phyloP scores from a whole-genome alignment of 2,888 invertebrate species.

The Camponotus fellah region DNA sequence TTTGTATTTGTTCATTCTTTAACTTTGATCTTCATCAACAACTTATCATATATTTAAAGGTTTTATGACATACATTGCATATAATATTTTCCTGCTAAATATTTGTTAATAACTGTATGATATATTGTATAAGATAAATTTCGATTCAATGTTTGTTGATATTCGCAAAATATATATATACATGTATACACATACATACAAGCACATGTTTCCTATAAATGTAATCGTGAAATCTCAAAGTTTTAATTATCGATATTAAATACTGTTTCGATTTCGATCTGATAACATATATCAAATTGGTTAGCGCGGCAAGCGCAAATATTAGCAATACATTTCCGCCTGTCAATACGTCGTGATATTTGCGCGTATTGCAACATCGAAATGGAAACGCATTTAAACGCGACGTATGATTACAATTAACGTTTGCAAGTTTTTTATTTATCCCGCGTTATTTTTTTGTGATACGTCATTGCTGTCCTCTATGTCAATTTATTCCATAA shows the following conservation, averaged over 20 bases:
- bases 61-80: not conserved
- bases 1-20: not conserved
- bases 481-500: not conserved
- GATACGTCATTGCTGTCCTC: not conserved
- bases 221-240: conserved; percentile 33
- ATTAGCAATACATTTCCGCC: conserved; percentile 67
- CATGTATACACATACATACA: not conserved
- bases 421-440: conserved; percentile 12
- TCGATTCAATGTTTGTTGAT: conserved; percentile 44
- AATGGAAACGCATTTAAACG: conserved; percentile 36
- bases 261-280: conserved; percentile 41
- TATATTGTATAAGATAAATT: not conserved
- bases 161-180: conserved; percentile 11
- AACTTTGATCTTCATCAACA: not conserved
- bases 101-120: conserved; percentile 45
- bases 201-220: not conserved
- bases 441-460: not conserved
- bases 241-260: conserved; percentile 62
- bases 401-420: conserved; percentile 30
- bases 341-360: conserved; percentile 61
- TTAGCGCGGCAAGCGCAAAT: conserved; percentile 61
- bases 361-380: conserved; percentile 27
- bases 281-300: conserved; percentile 62
- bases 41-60: not conserved
- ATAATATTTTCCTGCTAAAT: conserved; percentile 6